A percentile compares a stretch with the other conserved stretches of the same genome.
These are phyloP conservation scores for Liopterus haemorrhoidalis DNA, from an alignment of 2,888 invertebrate species.

Conservation along the genomic window DNA sequence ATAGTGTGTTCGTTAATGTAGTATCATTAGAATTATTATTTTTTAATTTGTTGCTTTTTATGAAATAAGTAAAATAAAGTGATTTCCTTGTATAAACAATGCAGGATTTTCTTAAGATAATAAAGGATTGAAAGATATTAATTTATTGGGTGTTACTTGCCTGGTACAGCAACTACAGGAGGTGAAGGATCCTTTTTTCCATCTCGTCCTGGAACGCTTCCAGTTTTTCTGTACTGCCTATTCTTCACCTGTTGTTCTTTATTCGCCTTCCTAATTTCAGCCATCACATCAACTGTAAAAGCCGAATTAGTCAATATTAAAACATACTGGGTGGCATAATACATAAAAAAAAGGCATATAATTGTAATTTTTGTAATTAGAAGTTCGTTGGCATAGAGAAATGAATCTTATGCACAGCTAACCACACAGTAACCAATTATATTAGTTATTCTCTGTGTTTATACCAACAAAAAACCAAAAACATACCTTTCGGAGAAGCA, in stretches of 20 bases:
- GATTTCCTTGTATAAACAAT: not conserved
- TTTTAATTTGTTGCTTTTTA: too few species aligned
- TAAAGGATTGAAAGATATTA: not conserved
- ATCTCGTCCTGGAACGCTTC: conserved; percentile 22
- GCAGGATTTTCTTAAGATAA: not conserved
- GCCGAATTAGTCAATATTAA: not conserved
- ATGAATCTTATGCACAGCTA: too few species aligned
- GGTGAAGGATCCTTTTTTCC: conserved; percentile 51
- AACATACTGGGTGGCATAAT: too few species aligned
- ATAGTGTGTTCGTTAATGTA: too few species aligned
- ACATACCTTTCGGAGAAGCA: conserved; percentile 16
- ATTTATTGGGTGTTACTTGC: conserved; percentile 4
- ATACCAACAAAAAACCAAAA: too few species aligned
- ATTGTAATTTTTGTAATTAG: not conserved
- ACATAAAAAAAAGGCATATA: too few species aligned
- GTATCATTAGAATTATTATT: too few species aligned
- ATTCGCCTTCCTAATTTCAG: conserved; percentile 16
- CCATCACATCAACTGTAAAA: conserved; percentile 4
- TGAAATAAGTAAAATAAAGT: too few species aligned
- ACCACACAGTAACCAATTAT: too few species aligned
- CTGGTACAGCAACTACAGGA: conserved; percentile 50
- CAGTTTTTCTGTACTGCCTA: conserved; percentile 30
- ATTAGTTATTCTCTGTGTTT: too few species aligned
- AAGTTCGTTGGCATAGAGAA: not conserved
- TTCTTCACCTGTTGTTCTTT: conserved; percentile 23